Base-by-base conservation (phyloP, 2,113 vertebrate genomes). In the Lasiurus cinereus region DNA sequence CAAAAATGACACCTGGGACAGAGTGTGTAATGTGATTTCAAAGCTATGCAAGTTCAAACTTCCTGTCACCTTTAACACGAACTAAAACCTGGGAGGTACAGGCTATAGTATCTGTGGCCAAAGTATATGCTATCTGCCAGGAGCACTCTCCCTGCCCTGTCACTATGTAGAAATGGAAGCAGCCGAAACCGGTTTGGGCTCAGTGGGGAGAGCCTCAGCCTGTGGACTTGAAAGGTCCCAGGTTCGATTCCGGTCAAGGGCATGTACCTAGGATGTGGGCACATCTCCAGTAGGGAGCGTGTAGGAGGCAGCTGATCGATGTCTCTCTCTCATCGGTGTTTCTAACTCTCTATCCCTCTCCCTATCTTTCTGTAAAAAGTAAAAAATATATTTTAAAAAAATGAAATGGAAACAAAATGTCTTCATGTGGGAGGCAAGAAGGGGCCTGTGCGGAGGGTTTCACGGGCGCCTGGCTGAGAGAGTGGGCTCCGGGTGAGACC, bases 381-480 rank as follows among this genome's bases (percentile, higher is more conserved):
- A 39, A 39, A 39, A 39, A 39, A 39, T 39, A 39, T 39, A 39
- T 39, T 39, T 39, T 3, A 39, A 39, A 39, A 39, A 39, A 39
- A 39, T 39, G 70, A 59, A 64, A 79, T 0, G 7, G 64, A 67
- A 69, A 62, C 1, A 5, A 4, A 8, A n/a, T 5, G 33, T 46
- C 29, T 15, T 13, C 6, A 18, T 0, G 11, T 6, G 13, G 15
- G 59, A 12, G 16, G 70, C 3, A 14, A 21, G 31, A 4, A 29
- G 70, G 39, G 46, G 27, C 31, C 2, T 0, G 13, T 0, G 16
- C 2, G 1, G 2, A 4, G 5, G 31, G 62, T 50, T 78, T 24
- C 19, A 9, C 11, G 39, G 6, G 64, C 1, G 1, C 22, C n/a
- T 43, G 48, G 84, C 2, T 12, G 13, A 4, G 27, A 70, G 21